Evolutionary conservation across 1,140 invertebrate species (phyloP).

Genomic region (Stenopsyche tienmushanensis): DNA sequence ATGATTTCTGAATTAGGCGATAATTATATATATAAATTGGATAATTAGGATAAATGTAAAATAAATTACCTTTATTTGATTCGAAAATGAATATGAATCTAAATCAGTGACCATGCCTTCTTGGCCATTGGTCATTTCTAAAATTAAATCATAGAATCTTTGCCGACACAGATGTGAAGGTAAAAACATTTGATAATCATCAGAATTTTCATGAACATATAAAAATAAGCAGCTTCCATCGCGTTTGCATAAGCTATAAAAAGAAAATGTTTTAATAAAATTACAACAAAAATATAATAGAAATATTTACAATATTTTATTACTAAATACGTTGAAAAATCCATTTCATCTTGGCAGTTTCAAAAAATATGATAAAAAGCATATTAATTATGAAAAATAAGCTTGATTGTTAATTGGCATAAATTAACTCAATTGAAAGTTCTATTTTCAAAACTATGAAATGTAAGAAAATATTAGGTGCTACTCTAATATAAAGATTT

Average conservation of each 20-base stretch:
- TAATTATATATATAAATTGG: slow-evolving; percentile 36
- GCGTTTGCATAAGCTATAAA: slow-evolving; percentile 83
- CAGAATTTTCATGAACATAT: slow-evolving; percentile 97
- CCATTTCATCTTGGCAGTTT: no score
- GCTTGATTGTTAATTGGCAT: no score
- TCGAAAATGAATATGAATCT: slow-evolving; percentile 68
- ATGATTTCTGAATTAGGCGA: slow-evolving; percentile 27
- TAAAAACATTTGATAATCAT: slow-evolving; percentile 99
- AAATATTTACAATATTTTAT: no score
- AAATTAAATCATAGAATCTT: slow-evolving; percentile 77
- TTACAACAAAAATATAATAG: no score
- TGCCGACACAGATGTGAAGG: slow-evolving; percentile 85
- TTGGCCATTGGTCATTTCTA: slow-evolving; percentile 84
- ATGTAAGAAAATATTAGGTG: no score
- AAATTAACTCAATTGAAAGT: no score
- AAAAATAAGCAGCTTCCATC: slow-evolving; percentile 95
- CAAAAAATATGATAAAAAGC: no score
- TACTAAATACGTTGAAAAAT: no score
- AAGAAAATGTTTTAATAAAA: slow-evolving; percentile 28
- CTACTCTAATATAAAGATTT: no score
- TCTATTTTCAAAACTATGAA: no score
- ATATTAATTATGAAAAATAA: no score
- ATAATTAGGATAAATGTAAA: slow-evolving; percentile 16
- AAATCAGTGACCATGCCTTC: slow-evolving; percentile 83
- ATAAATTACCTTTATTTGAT: slow-evolving; percentile 72